A percentile compares a stretch with the other conserved stretches of the same genome.
Evolutionary conservation across 2,888 invertebrate species (phyloP).

Genomic region (Nomada ruficornis): DNA sequence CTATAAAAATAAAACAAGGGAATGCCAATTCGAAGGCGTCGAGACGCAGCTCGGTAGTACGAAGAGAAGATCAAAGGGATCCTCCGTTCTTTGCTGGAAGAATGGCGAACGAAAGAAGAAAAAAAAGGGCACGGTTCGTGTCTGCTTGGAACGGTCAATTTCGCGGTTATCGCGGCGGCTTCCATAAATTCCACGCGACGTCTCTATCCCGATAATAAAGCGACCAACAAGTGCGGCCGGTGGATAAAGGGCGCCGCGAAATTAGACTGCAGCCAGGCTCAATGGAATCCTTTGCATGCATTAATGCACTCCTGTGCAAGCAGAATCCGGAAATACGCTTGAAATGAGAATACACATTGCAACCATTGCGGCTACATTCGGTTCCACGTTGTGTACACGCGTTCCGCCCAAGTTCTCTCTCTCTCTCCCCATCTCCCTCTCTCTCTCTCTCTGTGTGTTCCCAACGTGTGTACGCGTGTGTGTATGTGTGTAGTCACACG

Average conservation of each 20-base stretch:
- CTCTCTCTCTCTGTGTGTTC: too few species aligned
- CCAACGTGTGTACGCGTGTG: background rate
- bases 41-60: background rate
- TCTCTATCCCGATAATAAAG: conserved; percentile 56
- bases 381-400: conserved; percentile 49
- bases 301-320: conserved; percentile 63
- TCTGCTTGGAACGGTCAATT: conserved; percentile 2
- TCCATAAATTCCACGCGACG: conserved; percentile 44
- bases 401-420: background rate
- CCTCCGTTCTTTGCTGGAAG: background rate
- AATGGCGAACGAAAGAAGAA: background rate
- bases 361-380: conserved; percentile 58
- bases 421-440: background rate
- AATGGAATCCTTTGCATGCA: conserved; percentile 65
- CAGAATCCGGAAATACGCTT: conserved; percentile 57
- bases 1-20: background rate
- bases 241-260: conserved; percentile 59
- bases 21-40: background rate
- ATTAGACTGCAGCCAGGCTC: conserved; percentile 56
- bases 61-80: conserved; percentile 4
- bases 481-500: conserved; percentile 30
- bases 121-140: background rate
- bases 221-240: conserved; percentile 39
- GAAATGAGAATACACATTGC: conserved; percentile 62
- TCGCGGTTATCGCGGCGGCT: conserved; percentile 29